phyloP scores from a whole-genome alignment of 2,113 vertebrate genomes.

The Bungarus multicinctus region DNA sequence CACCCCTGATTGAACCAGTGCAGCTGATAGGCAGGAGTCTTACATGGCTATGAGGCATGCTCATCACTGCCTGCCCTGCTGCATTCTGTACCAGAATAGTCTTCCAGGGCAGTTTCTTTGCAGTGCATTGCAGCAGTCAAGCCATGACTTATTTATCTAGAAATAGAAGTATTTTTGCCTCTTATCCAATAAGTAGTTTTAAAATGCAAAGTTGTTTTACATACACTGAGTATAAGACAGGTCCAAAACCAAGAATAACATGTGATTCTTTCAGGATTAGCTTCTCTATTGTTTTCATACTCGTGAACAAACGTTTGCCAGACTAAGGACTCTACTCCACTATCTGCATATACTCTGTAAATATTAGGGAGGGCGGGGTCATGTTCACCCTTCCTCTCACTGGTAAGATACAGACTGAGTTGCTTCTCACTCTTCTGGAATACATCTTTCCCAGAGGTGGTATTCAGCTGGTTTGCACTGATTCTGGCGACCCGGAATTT shows the following conservation, averaged over 20 bases:
- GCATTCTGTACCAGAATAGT: background rate
- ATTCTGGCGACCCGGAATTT: too few relatives aligned
- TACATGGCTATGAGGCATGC: background rate
- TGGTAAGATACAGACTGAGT: background rate
- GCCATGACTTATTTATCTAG: background rate
- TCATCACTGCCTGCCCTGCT: background rate
- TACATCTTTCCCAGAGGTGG: background rate
- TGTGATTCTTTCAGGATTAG: background rate
- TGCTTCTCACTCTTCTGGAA: background rate
- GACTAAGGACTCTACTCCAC: background rate
- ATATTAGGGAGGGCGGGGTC: background rate
- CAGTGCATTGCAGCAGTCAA: background rate
- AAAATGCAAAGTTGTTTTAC: background rate
- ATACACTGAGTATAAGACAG: background rate
- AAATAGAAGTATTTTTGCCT: background rate
- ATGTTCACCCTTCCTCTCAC: background rate
- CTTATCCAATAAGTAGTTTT: background rate
- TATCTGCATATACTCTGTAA: background rate
- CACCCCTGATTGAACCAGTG: background rate
- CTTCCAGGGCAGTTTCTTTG: background rate
- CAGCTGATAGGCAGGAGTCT: background rate
- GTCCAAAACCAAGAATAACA: background rate
- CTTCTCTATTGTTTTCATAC: too few relatives aligned
- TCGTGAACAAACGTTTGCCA: background rate
- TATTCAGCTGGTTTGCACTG: too few relatives aligned